Evolutionary conservation across 2,888 invertebrate genomes (phyloP).

Genomic region (Siphonodentalium dalli): DNA sequence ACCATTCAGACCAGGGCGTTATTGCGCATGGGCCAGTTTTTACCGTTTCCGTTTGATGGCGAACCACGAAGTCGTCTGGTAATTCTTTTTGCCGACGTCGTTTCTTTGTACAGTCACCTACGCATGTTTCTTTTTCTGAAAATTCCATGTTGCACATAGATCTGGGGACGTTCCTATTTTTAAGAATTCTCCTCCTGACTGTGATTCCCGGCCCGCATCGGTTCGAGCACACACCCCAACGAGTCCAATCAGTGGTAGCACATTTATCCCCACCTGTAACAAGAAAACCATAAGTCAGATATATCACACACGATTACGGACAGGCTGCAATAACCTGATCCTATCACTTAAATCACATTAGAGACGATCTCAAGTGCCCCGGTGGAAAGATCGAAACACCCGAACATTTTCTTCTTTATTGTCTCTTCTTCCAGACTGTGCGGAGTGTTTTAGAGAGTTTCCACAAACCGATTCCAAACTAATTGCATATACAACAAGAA

Average conservation of each 20-base stretch:
- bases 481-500: too few species aligned
- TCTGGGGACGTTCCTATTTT: slow-evolving; percentile 47
- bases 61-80: slow-evolving; percentile 44
- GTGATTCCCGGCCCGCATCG: slow-evolving; percentile 72
- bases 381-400: too few species aligned
- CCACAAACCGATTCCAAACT: too few species aligned
- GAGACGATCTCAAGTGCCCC: too few species aligned
- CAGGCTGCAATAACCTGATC: too few species aligned
- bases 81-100: slow-evolving; percentile 31
- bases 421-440: too few species aligned
- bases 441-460: too few species aligned
- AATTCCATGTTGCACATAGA: slow-evolving; percentile 52
- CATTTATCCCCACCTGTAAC: slow-evolving; percentile 69
- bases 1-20: slow-evolving; percentile 85
- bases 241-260: slow-evolving; percentile 66
- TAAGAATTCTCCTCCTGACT: slow-evolving; percentile 69
- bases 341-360: too few species aligned
- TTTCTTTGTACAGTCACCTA: slow-evolving; percentile 45
- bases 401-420: too few species aligned
- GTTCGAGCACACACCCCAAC: slow-evolving; percentile 68
- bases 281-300: too few species aligned
- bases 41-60: slow-evolving; percentile 35
- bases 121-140: slow-evolving; percentile 56
- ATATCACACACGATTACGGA: too few species aligned
- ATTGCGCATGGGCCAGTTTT: slow-evolving; percentile 68